Percentiles rank a stretch among this genome's conserved stretches.
Evolutionary conservation across 2,888 invertebrate genomes (phyloP).

Genomic region (Oeneis ivallda): DNA sequence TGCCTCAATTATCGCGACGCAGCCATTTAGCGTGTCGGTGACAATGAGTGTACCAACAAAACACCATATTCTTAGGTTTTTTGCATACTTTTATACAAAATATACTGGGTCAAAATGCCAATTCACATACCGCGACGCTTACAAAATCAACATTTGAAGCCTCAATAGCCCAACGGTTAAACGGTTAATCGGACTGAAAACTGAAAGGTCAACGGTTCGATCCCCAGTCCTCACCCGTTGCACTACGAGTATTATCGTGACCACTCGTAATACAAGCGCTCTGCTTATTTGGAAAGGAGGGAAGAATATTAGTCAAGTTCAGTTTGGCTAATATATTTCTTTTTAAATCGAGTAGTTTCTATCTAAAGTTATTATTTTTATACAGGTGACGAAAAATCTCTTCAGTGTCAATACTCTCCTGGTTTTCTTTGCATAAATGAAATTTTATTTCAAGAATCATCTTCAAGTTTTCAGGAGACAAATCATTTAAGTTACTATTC

Average conservation of each 20-base stretch:
- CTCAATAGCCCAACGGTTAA: no score
- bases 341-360: no score
- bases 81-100: conserved; percentile 46
- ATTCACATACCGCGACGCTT: conserved; percentile 39
- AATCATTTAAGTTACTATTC: neutral
- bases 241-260: no score
- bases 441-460: neutral
- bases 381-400: neutral
- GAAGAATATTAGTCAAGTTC: no score
- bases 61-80: conserved; percentile 43
- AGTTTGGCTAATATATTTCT: no score
- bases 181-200: no score
- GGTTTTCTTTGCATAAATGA: neutral
- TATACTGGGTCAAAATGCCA: conserved; percentile 44
- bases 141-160: no score
- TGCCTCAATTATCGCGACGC: conserved; percentile 65
- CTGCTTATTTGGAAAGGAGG: no score
- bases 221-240: no score
- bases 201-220: no score
- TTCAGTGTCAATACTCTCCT: neutral
- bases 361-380: neutral
- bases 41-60: conserved; percentile 72
- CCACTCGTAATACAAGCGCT: no score
- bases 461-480: neutral
- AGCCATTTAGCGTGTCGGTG: conserved; percentile 66